These are phyloP conservation scores for Chrysolina oricalcia DNA, from an alignment of 2,888 invertebrate species.

Conservation along the genomic window DNA sequence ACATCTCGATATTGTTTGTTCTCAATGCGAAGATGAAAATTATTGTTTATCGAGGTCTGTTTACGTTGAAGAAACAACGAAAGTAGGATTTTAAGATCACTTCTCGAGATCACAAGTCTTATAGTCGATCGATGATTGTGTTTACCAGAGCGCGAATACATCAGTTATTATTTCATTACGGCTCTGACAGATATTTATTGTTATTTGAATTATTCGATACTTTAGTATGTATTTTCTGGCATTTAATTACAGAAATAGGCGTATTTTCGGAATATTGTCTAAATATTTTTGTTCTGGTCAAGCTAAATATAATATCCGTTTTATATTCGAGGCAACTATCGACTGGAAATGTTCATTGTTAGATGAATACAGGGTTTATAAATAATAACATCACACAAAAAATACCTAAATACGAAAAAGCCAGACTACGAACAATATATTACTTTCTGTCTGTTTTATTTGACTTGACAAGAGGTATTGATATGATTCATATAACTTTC, in stretches of 20 bases:
- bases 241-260: constrained; percentile 7
- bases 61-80: background rate
- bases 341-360: background rate
- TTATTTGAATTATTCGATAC: constrained; percentile 11
- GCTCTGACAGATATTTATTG: constrained; percentile 4
- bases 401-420: too few relatives aligned
- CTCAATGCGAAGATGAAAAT: background rate
- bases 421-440: too few relatives aligned
- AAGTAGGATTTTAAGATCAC: background rate
- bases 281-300: constrained; percentile 9
- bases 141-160: constrained; percentile 1
- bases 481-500: too few relatives aligned
- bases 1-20: background rate
- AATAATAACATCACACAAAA: too few relatives aligned
- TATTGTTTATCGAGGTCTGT: constrained; percentile 1
- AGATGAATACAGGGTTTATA: background rate
- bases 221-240: background rate
- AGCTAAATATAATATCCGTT: background rate
- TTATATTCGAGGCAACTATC: background rate
- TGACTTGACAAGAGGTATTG: too few relatives aligned
- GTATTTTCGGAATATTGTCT: constrained; percentile 13
- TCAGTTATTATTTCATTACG: constrained; percentile 3
- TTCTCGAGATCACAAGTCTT: background rate
- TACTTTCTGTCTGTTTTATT: too few relatives aligned
- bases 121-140: constrained; percentile 9